Conservation (phyloP, 2,113 vertebrate genomes). For the Microcebus griseorufus region DNA sequence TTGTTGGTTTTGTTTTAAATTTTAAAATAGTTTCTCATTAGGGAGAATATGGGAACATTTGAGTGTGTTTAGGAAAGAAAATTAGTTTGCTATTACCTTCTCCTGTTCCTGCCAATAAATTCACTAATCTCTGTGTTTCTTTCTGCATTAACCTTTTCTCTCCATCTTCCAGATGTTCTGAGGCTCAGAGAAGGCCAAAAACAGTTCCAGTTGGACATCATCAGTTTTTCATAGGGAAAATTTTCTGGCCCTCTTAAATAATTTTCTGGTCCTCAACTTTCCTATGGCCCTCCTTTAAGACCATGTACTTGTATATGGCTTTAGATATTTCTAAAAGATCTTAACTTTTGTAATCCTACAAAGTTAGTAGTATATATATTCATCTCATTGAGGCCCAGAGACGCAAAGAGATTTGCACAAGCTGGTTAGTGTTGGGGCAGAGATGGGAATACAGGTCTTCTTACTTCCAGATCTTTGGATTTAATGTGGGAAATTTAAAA, state of each 20-base stretch:
- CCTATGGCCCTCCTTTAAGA: not conserved
- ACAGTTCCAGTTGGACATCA: not conserved
- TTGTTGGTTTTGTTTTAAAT: not conserved
- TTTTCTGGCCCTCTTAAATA: not conserved
- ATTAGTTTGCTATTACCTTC: not conserved
- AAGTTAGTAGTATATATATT: not conserved
- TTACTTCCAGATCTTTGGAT: constrained; percentile 14
- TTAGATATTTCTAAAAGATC: not conserved
- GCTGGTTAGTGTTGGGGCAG: not conserved
- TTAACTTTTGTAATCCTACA: not conserved
- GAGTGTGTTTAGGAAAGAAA: constrained; percentile 42
- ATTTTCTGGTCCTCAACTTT: not conserved
- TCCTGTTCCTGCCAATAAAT: not conserved
- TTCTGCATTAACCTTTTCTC: not conserved
- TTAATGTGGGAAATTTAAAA: not conserved
- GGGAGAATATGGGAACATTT: constrained; percentile 4
- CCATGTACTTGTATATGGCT: not conserved
- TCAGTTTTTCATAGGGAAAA: not conserved
- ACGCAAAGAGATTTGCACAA: not conserved
- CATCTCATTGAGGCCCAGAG: not conserved
- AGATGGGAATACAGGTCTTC: not conserved
- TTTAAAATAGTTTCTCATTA: constrained; percentile 40
- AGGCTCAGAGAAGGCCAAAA: not conserved
- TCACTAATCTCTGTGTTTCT: not conserved
- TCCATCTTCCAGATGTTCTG: not conserved